These are phyloP conservation scores for Teleogryllus oceanicus DNA, from an alignment of 2,888 invertebrate genomes.

Conservation along the genomic window DNA sequence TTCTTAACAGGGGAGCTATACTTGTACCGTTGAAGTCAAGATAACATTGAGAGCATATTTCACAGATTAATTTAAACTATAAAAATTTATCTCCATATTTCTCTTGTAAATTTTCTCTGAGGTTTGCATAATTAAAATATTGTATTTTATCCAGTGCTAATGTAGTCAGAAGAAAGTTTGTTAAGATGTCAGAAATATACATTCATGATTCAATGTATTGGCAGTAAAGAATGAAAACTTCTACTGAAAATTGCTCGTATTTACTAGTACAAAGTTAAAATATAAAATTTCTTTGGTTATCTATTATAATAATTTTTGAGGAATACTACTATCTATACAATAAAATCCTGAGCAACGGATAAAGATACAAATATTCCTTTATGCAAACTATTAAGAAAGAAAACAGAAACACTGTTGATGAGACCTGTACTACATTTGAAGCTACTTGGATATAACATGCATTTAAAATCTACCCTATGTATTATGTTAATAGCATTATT, in stretches of 20 bases:
- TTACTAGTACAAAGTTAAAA: too few species aligned
- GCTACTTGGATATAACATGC: constrained; percentile 32
- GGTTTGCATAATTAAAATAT: constrained; percentile 6
- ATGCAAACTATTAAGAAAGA: constrained; percentile 18
- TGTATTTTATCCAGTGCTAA: constrained; percentile 3
- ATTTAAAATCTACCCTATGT: constrained; percentile 31
- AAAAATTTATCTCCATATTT: constrained; percentile 3
- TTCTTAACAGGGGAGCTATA: constrained; percentile 27
- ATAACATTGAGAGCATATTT: constrained; percentile 23
- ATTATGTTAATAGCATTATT: constrained; percentile 32
- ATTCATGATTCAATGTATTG: too few species aligned
- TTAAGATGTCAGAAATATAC: too few species aligned
- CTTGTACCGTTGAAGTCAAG: constrained; percentile 19
- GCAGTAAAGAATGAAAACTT: too few species aligned
- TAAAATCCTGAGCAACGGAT: background rate
- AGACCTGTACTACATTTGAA: constrained; percentile 32
- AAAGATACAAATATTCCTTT: background rate
- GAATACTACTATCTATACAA: background rate
- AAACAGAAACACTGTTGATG: constrained; percentile 23
- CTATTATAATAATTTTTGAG: too few species aligned
- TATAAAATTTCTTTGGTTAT: too few species aligned
- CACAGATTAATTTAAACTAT: background rate
- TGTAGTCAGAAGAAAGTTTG: too few species aligned
- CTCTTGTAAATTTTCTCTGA: constrained; percentile 23
- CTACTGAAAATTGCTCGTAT: too few species aligned